phyloP scores from a whole-genome alignment of 2,888 invertebrate genomes.

The Anodontia alba region DNA sequence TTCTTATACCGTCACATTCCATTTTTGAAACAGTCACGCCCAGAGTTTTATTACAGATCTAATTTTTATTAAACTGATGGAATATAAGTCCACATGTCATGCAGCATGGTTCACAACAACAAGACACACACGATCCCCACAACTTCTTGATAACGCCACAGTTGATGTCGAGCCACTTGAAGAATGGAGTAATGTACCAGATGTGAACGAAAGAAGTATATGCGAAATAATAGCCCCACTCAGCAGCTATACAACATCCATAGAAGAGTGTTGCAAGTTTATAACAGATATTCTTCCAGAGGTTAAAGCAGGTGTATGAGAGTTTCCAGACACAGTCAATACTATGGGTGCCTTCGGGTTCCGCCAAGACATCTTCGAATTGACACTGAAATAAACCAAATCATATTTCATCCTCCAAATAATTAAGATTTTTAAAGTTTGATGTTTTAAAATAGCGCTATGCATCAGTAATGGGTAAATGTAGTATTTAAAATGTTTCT shows the following conservation, averaged over 20 bases:
- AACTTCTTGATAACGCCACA: slow-evolving; percentile 62
- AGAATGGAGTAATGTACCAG: slow-evolving; percentile 90
- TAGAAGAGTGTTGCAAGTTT: slow-evolving; percentile 89
- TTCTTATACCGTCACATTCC: no score
- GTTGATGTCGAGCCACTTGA: slow-evolving; percentile 89
- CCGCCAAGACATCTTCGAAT: slow-evolving; percentile 39
- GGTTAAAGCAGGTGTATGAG: slow-evolving; percentile 88
- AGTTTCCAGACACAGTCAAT: slow-evolving; percentile 90
- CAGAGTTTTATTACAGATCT: no score
- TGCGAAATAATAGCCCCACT: slow-evolving; percentile 85
- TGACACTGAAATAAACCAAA: slow-evolving; percentile 71
- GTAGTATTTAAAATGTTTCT: no score
- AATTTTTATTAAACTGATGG: slow-evolving; percentile 56
- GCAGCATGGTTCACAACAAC: slow-evolving; percentile 69
- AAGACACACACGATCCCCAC: slow-evolving; percentile 87
- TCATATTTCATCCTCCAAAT: no score
- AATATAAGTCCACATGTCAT: slow-evolving; percentile 67
- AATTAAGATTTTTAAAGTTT: no score
- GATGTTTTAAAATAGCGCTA: no score
- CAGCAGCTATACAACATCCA: slow-evolving; percentile 89
- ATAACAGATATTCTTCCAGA: slow-evolving; percentile 90
- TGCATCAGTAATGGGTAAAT: no score
- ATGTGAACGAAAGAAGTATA: slow-evolving; percentile 88
- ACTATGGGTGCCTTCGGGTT: slow-evolving; percentile 17
- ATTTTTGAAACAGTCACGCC: no score